Percentiles rank a stretch among this genome's conserved stretches.
phyloP scores from a whole-genome alignment of 1,140 invertebrate species.

The Babylonia areolata region DNA sequence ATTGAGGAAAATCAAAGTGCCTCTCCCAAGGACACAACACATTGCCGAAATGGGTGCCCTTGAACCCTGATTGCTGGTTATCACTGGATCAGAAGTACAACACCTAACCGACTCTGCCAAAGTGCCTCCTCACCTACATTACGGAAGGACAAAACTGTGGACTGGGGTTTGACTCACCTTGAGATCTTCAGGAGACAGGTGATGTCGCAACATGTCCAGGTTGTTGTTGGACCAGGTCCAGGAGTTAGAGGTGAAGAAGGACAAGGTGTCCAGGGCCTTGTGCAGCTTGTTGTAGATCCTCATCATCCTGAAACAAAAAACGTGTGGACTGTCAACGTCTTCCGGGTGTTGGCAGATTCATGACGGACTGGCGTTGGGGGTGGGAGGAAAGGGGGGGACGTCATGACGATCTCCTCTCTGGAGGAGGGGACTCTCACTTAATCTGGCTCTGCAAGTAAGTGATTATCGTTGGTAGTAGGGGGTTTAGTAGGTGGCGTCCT shows the following conservation, averaged over 20 bases:
- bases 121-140: neutral
- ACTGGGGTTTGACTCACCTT: constrained; percentile 65
- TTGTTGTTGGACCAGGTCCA: constrained; percentile 73
- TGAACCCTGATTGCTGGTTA: neutral
- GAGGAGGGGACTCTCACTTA: too few species aligned
- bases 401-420: too few species aligned
- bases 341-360: too few species aligned
- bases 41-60: neutral
- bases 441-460: too few species aligned
- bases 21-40: too few species aligned
- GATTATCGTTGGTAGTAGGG: too few species aligned
- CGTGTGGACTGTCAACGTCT: too few species aligned
- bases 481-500: too few species aligned
- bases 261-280: constrained; percentile 60
- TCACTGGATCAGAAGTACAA: too few species aligned
- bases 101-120: neutral
- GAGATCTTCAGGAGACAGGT: constrained; percentile 62
- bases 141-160: neutral
- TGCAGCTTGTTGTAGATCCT: constrained; percentile 71
- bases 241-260: constrained; percentile 69
- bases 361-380: too few species aligned
- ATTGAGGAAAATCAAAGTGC: too few species aligned
- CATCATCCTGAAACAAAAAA: constrained; percentile 73
- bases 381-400: too few species aligned
- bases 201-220: constrained; percentile 63